phyloP scores from a whole-genome alignment of 53 echinoderm and acorn worm genomes.

The Echinometra lucunter region DNA sequence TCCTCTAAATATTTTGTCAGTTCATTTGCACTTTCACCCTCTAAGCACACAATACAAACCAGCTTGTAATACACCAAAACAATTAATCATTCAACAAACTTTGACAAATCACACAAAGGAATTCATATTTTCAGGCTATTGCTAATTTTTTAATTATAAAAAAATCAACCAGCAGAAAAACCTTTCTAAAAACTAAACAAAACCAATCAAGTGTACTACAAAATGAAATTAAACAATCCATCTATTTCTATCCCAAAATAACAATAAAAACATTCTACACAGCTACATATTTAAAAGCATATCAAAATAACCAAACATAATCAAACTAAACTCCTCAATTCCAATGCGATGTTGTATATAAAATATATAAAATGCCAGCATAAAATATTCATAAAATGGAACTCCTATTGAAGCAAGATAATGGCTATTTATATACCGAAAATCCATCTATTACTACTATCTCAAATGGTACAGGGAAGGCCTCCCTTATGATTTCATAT shows the following conservation, averaged over 20 bases:
- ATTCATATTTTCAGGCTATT: background rate
- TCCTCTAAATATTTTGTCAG: no score
- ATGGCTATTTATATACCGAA: constrained; percentile 2
- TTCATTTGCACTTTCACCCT: background rate
- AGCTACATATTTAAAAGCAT: background rate
- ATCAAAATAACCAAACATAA: background rate
- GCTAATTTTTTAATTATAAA: constrained; percentile 27
- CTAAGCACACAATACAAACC: background rate
- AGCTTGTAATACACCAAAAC: background rate
- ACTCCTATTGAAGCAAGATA: background rate
- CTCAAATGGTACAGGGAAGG: background rate
- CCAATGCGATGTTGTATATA: constrained; percentile 3
- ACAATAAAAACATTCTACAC: background rate
- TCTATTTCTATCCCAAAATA: background rate
- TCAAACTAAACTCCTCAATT: background rate
- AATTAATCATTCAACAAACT: background rate
- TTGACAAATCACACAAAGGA: background rate
- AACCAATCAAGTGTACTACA: constrained; percentile 9
- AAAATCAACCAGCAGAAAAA: constrained; percentile 44
- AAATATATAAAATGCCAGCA: constrained; percentile 47
- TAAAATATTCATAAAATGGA: constrained; percentile 21
- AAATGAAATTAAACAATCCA: background rate
- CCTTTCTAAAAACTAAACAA: background rate
- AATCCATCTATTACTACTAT: constrained; percentile 12
- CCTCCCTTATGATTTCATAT: constrained; percentile 8